Base-by-base conservation (phyloP, 1,140 invertebrate genomes). In the Amphibalanus amphitrite region DNA sequence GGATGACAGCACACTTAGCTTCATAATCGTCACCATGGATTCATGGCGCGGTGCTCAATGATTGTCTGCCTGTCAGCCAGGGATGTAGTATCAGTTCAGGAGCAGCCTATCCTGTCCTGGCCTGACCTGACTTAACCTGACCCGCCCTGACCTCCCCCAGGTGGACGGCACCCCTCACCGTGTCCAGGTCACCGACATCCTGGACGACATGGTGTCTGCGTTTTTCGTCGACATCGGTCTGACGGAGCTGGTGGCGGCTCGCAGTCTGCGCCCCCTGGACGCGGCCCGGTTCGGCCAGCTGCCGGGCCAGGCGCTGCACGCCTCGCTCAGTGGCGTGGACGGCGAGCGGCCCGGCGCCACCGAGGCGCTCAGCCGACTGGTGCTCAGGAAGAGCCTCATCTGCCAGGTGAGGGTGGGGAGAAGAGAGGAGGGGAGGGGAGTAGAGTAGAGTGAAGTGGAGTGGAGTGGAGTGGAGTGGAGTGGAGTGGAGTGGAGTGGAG, bases 271-370 rank as follows among this genome's bases (percentile, higher is more conserved):
- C n/a, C 17, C 26, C 10, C n/a, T 67, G 65, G 47, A 59, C 47
- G n/a, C 65, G 28, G 65, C 65, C 6, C 65, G 65, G n/a, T 67
- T 67, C 65, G n/a, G 65, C 28, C 65, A 67, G 65, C 65, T 67
- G 65, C 65, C 65, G n/a, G 28, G 26, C 10, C 65, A 67, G 65
- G 65, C 65, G 0, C 3, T 67, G 65, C 65, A 67, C n/a, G 65
- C 65, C 23, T 20, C 65, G 28, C 65, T 67, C 10, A 28, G 26
- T 26, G 26, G 17, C 65, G 65, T 67, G 3, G 65, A 67, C 65
- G n/a, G 65, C 65, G 65, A 67, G 8, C 65, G 28, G 28, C 26
- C 65, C 23, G 65, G 65, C 65, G 65, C 65, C 23, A 4, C n/a
- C 8, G 26, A 67, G 3, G 28, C 65, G 6, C n/a, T 67, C 65